These are phyloP conservation scores for Drosophila aff. DNA, from an alignment of 1,140 invertebrate genomes.

Conservation along the genomic window DNA sequence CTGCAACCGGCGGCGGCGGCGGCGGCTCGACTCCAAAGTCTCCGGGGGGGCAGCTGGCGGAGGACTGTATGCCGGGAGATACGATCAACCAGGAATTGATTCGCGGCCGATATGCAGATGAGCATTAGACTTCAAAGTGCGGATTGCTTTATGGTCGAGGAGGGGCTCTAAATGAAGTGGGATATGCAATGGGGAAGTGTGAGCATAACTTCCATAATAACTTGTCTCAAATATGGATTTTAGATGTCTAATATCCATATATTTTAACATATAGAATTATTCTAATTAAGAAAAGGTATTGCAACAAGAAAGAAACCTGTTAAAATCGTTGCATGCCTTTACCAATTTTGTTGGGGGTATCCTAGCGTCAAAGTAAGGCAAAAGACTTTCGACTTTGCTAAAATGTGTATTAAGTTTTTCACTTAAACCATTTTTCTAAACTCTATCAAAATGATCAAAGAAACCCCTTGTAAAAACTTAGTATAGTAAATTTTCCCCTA, in stretches of 20 bases:
- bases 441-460: not conserved
- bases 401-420: not conserved
- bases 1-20: conserved; percentile 18
- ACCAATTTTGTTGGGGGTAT: too few relatives aligned
- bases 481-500: not conserved
- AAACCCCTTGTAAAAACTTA: not conserved
- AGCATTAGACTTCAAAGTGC: conserved; percentile 37
- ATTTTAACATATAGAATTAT: too few relatives aligned
- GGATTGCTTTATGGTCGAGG: conserved; percentile 8
- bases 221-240: not conserved
- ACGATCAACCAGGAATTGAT: conserved; percentile 41
- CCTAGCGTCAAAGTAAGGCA: too few relatives aligned
- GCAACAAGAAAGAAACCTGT: not conserved
- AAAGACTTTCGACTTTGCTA: not conserved
- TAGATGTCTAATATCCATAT: too few relatives aligned
- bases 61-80: not conserved
- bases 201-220: too few relatives aligned
- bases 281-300: too few relatives aligned
- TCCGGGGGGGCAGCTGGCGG: not conserved
- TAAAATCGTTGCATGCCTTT: too few relatives aligned
- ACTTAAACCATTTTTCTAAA: not conserved
- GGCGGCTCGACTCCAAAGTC: conserved; percentile 23
- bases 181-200: not conserved
- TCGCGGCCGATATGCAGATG: conserved; percentile 42
- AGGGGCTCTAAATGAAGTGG: conserved; percentile 2